Conservation (phyloP, 2,797 vertebrate species). For the Sebastes jordani region DNA sequence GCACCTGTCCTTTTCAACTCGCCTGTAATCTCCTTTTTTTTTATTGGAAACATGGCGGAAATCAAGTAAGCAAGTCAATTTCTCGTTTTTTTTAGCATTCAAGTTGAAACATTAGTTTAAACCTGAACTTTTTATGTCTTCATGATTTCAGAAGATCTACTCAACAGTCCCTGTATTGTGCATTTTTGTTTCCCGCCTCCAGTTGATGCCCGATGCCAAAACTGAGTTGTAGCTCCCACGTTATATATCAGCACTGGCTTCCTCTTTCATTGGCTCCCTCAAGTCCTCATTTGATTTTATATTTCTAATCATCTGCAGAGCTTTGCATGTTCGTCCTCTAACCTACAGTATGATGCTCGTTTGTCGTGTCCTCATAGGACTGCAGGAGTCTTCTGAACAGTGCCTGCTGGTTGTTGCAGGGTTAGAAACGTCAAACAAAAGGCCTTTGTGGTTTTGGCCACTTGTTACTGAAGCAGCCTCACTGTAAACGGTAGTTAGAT, state of each 20-base stretch:
- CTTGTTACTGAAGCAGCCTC: slow-evolving; percentile 21
- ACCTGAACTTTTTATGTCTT: slow-evolving; percentile 4
- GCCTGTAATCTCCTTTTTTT: too few relatives aligned
- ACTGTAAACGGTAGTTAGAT: slow-evolving; percentile 24
- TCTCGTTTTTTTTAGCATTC: background rate
- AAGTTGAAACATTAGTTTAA: background rate
- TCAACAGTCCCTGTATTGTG: background rate
- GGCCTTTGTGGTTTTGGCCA: slow-evolving; percentile 27
- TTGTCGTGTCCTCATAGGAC: background rate
- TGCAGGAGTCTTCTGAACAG: background rate
- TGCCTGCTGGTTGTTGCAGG: background rate
- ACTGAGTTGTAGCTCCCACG: slow-evolving; percentile 32
- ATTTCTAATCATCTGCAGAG: slow-evolving; percentile 9
- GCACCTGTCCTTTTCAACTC: background rate
- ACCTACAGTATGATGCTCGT: background rate
- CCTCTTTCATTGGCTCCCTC: slow-evolving; percentile 12
- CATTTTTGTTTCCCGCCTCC: slow-evolving; percentile 21
- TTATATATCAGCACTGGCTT: slow-evolving; percentile 20
- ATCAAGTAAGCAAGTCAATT: background rate
- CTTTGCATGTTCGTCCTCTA: background rate
- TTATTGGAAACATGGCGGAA: background rate
- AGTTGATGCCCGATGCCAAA: slow-evolving; percentile 16
- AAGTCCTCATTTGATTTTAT: background rate
- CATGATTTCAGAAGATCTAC: slow-evolving; percentile 6
- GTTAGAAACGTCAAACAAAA: slow-evolving; percentile 19